phyloP scores from a whole-genome alignment of 2,797 vertebrate species.

The Thripadectes ignobilis region DNA sequence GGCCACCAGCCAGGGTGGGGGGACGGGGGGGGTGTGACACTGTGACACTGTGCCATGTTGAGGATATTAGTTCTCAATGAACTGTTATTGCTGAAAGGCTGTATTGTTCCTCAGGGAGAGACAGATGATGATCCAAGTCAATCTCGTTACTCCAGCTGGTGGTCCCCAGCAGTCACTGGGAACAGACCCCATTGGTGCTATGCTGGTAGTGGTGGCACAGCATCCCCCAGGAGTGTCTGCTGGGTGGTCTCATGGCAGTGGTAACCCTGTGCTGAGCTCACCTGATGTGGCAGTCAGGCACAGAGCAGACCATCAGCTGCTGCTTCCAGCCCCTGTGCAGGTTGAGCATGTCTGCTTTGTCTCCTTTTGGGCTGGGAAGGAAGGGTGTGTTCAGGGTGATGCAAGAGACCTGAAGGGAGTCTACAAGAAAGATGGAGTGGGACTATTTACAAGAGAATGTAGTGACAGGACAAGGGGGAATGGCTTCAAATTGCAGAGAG shows the following conservation, averaged over 20 bases:
- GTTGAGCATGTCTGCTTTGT: accelerated
- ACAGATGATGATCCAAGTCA: neutral
- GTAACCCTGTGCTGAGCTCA: neutral
- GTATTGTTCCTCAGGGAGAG: neutral
- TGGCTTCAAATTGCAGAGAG: neutral
- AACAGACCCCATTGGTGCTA: neutral
- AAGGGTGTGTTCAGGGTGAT: neutral
- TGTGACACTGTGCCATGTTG: neutral
- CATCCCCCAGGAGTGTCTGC: neutral
- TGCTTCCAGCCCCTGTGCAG: accelerated
- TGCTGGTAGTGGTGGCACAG: neutral
- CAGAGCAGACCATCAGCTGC: neutral
- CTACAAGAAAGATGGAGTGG: neutral
- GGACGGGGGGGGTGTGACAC: accelerated
- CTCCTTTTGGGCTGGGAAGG: neutral
- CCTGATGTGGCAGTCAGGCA: neutral
- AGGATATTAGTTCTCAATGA: neutral
- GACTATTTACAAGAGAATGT: no score
- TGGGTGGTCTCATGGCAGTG: accelerated
- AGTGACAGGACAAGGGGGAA: neutral
- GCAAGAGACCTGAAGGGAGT: neutral
- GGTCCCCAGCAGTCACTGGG: neutral
- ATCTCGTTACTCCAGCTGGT: neutral
- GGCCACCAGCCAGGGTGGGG: neutral
- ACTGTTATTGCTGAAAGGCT: neutral